Base-by-base conservation (phyloP, 2,797 vertebrate genomes). In the Morelia viridis region DNA sequence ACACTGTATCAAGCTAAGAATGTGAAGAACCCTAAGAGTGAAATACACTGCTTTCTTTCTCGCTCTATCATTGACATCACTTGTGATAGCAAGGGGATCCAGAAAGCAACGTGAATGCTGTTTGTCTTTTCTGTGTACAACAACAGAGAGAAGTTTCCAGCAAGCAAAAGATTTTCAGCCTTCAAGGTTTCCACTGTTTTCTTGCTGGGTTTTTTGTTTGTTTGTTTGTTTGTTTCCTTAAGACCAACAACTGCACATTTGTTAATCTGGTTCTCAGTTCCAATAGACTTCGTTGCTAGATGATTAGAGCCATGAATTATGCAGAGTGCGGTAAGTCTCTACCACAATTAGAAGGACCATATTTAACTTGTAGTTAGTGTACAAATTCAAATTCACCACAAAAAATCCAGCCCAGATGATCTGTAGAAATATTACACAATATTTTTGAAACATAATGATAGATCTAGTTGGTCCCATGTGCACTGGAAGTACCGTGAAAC, bases 1-100 rank as follows among this genome's bases (percentile, higher is more conserved):
- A 83, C 60, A 89, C n/a, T 57, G 64, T 89, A 93, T 87, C 64
- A 87, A 68, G 56, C 53, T 91, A 91, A 65, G 68, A 46, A 80
- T 64, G 13, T 15, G 35, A 84, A 22, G 84, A 87, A 87, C 60
- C 53, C 91, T 56, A 46, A 89, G 12, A 87, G 12, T 87, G 46
- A 35, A 15, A 60, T 50, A 64, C 26, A 86, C 26, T n/a, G 8
- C 64, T 71, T 91, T 56, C 87, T 41, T 26, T 61, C 87, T 57
- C 7, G 26, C 11, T 61, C 6, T 87, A 58, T 64, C 84, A 89
- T 28, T n/a, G 35, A 89, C 17, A 53, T 89, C 46, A 53, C 76
- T 41, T 61, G 57, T 9, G 31, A 50, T 24, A 26, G 1, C 50
- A 41, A 19, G 60, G 87, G 12, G 88, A 62, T 88, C 13, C 28